Evolutionary conservation across 1,140 invertebrate genomes (phyloP).

Genomic region (Drosophila triauraria): DNA sequence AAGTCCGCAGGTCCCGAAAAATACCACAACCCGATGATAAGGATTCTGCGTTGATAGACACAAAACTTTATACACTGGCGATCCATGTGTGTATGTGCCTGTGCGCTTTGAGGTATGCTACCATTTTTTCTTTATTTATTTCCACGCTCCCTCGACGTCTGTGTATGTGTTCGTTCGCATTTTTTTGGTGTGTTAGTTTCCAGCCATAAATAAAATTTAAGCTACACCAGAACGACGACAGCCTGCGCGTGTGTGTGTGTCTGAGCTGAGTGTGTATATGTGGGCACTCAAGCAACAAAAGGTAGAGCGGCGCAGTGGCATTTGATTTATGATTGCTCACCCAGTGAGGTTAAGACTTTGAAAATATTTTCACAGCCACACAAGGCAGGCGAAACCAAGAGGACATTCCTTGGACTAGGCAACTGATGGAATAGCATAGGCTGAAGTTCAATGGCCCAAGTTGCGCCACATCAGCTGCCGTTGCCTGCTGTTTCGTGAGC

Average conservation of each 20-base stretch:
- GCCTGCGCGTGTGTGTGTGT: constrained; percentile 30
- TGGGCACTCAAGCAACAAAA: constrained; percentile 79
- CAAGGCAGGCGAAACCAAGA: constrained; percentile 50
- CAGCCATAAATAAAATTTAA: constrained; percentile 82
- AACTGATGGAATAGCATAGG: constrained; percentile 26
- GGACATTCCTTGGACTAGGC: constrained; percentile 44
- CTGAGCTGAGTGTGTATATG: constrained; percentile 17
- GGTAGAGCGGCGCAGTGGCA: constrained; percentile 71
- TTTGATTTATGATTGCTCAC: constrained; percentile 82
- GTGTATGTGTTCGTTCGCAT: constrained; percentile 43
- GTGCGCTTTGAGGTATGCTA: constrained; percentile 36
- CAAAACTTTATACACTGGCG: constrained; percentile 44
- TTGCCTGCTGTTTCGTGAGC: constrained; percentile 35
- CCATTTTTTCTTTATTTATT: constrained; percentile 58
- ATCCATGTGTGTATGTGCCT: not conserved
- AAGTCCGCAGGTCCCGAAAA: not conserved
- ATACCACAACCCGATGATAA: constrained; percentile 24
- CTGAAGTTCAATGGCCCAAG: constrained; percentile 49
- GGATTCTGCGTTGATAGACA: constrained; percentile 54
- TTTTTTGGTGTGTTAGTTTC: constrained; percentile 42
- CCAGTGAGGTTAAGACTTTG: constrained; percentile 81
- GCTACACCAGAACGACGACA: constrained; percentile 72
- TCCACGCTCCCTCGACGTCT: constrained; percentile 37
- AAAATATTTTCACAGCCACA: constrained; percentile 80
- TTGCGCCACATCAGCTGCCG: constrained; percentile 1